Conservation (phyloP, 2,888 invertebrate species). For the Agonopterix arenella region DNA sequence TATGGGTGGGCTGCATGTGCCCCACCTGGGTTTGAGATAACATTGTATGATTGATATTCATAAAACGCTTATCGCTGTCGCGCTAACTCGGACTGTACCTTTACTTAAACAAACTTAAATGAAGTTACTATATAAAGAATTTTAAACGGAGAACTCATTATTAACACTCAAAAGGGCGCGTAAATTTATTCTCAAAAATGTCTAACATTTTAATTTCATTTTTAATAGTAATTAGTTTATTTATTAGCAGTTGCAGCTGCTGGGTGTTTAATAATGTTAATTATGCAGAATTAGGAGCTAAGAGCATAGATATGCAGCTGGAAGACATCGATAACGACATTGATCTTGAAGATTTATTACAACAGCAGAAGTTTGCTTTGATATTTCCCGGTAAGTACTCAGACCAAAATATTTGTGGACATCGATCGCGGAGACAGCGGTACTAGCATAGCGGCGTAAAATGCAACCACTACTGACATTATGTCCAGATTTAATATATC, state of each 20-base stretch:
- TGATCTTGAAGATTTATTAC: slow-evolving; percentile 13
- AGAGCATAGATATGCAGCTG: neutral
- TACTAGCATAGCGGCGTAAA: no score
- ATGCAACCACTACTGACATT: no score
- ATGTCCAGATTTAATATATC: no score
- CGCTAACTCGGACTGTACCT: neutral
- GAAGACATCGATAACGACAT: slow-evolving; percentile 1
- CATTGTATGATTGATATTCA: no score
- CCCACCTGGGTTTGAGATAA: no score
- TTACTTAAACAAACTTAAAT: neutral
- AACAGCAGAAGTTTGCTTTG: slow-evolving; percentile 10
- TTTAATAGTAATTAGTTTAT: neutral
- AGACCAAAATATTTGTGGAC: no score
- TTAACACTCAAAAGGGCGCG: neutral
- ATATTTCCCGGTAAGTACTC: slow-evolving; percentile 7
- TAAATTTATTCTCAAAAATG: neutral
- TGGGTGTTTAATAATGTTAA: slow-evolving; percentile 29
- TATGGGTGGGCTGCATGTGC: no score
- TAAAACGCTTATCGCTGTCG: neutral
- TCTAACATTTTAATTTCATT: neutral
- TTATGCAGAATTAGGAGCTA: slow-evolving; percentile 6
- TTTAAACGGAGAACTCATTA: neutral
- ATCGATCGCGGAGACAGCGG: no score
- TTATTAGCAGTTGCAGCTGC: slow-evolving; percentile 9
- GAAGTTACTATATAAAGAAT: slow-evolving; percentile 1